phyloP scores from a whole-genome alignment of 2,888 invertebrate genomes.

The Pristionchus arcanus region DNA sequence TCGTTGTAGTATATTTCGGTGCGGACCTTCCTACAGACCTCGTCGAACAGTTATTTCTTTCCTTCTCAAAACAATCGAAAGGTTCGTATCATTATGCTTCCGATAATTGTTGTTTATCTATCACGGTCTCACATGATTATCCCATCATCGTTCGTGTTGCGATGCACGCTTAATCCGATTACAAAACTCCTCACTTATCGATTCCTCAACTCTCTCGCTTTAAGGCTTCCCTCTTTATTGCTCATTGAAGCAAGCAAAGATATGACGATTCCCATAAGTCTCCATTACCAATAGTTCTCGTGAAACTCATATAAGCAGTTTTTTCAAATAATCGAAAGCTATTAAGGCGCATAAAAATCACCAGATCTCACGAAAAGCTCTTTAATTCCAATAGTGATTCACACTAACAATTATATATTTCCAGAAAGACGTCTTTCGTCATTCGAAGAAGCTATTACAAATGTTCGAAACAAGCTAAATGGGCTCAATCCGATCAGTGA shows the following conservation, averaged over 20 bases:
- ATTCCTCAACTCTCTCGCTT: background rate
- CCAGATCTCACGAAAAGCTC: too few relatives aligned
- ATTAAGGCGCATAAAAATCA: background rate
- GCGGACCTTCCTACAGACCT: slow-evolving; percentile 92
- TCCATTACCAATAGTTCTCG: background rate
- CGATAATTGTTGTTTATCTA: background rate
- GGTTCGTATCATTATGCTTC: slow-evolving; percentile 22
- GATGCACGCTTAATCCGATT: slow-evolving; percentile 41
- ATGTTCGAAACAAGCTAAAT: slow-evolving; percentile 70
- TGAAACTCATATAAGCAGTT: background rate
- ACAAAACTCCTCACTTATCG: slow-evolving; percentile 25
- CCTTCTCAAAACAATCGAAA: slow-evolving; percentile 85
- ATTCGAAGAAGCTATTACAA: slow-evolving; percentile 74
- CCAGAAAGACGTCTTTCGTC: slow-evolving; percentile 71
- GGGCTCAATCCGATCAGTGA: slow-evolving; percentile 64
- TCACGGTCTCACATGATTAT: slow-evolving; percentile 30
- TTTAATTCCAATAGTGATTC: too few relatives aligned
- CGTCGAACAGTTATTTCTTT: slow-evolving; percentile 92
- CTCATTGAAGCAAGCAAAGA: background rate
- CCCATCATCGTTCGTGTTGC: slow-evolving; percentile 25
- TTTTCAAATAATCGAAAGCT: background rate
- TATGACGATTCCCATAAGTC: background rate
- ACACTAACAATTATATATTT: background rate
- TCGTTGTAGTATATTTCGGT: slow-evolving; percentile 94
- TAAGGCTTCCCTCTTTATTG: slow-evolving; percentile 2